Percentiles rank a stretch among this genome's conserved stretches.
Conservation (phyloP, 2,888 invertebrate species). For the Flabesymbios commensalis region DNA sequence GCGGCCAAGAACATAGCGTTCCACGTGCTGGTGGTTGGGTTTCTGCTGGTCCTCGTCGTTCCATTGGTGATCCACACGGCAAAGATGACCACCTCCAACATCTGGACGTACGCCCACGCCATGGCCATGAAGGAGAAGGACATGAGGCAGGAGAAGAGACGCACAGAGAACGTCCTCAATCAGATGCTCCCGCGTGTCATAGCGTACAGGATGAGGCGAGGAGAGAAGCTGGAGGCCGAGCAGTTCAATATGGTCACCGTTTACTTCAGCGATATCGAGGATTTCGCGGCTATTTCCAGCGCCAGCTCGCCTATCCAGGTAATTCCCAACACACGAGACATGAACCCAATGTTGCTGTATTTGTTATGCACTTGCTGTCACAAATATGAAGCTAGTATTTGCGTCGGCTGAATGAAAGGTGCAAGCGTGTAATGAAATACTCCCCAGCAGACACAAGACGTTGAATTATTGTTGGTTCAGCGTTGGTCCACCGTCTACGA, state of each 20-base stretch:
- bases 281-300: conserved; percentile 22
- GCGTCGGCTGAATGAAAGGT: too few relatives aligned
- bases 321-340: too few relatives aligned
- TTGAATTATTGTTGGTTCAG: too few relatives aligned
- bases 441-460: too few relatives aligned
- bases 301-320: conserved; percentile 20
- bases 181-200: conserved; percentile 20
- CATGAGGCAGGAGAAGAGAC: conserved; percentile 16
- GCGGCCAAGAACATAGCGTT: too few relatives aligned
- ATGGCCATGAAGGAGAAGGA: conserved; percentile 1
- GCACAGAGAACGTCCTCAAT: conserved; percentile 17
- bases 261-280: conserved; percentile 27
- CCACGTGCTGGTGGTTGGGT: neutral
- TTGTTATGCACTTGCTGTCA: too few relatives aligned
- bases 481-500: too few relatives aligned
- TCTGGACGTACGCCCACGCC: neutral
- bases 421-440: too few relatives aligned
- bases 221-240: conserved; percentile 20
- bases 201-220: conserved; percentile 16
- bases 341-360: too few relatives aligned
- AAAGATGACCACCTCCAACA: neutral
- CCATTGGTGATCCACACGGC: neutral
- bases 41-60: neutral
- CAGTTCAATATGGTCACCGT: conserved; percentile 23
- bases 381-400: too few relatives aligned